Conservation (phyloP, 2,888 invertebrate genomes). For the Synanthedon andrenaeformis region DNA sequence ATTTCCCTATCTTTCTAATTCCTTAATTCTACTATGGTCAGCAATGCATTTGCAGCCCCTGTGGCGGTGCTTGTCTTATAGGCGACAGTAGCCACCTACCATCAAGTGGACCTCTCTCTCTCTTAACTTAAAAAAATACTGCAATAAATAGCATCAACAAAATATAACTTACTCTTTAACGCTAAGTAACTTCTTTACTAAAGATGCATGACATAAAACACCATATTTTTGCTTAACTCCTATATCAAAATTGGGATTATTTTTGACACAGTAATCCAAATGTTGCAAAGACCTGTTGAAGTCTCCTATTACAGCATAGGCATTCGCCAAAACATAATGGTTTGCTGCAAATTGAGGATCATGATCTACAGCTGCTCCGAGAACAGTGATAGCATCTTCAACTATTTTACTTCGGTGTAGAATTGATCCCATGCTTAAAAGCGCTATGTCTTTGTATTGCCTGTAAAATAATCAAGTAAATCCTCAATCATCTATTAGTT, state of each 20-base stretch:
- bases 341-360: constrained; percentile 71
- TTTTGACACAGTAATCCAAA: constrained; percentile 72
- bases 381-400: constrained; percentile 78
- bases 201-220: constrained; percentile 75
- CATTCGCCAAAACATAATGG: constrained; percentile 79
- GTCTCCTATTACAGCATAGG: constrained; percentile 77
- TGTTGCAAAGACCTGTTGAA: constrained; percentile 76
- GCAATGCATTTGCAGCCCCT: too few relatives aligned
- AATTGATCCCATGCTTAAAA: constrained; percentile 79
- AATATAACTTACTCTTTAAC: constrained; percentile 73
- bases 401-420: constrained; percentile 76
- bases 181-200: constrained; percentile 72
- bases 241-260: constrained; percentile 73
- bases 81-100: too few relatives aligned
- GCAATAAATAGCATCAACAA: neutral
- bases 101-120: too few relatives aligned
- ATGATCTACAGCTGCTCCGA: constrained; percentile 80
- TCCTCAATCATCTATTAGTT: neutral
- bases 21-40: too few relatives aligned
- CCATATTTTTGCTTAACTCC: constrained; percentile 74
- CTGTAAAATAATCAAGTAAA: constrained; percentile 48
- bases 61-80: too few relatives aligned
- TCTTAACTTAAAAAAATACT: too few relatives aligned
- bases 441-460: constrained; percentile 77
- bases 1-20: too few relatives aligned